Percentiles rank a stretch among this genome's conserved stretches.
Conservation (phyloP, 1,140 invertebrate species). For the Cherax quadricarinatus region DNA sequence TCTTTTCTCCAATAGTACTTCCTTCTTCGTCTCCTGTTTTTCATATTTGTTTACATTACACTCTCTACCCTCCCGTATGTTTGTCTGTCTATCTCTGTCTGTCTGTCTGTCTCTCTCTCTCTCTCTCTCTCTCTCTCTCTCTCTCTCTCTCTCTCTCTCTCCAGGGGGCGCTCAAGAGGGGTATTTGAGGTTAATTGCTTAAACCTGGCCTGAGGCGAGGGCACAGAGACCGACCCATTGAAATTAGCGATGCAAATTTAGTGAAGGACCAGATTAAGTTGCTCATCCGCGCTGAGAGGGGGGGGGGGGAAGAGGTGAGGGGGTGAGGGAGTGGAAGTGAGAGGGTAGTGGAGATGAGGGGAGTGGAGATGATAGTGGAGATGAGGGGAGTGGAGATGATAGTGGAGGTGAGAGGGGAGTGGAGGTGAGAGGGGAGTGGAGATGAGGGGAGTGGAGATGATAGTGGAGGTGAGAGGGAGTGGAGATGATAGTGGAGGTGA, state of each 20-base stretch:
- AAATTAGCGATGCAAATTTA: slow-evolving; percentile 65
- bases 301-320: not conserved
- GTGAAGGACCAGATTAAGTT: slow-evolving; percentile 42
- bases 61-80: too few species aligned
- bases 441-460: not conserved
- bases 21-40: too few species aligned
- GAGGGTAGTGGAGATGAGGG: not conserved
- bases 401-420: not conserved
- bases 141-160: not conserved
- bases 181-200: slow-evolving; percentile 66
- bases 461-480: too few species aligned
- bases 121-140: slow-evolving; percentile 26
- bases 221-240: slow-evolving; percentile 39
- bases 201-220: slow-evolving; percentile 53
- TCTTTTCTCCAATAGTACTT: too few species aligned
- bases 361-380: not conserved
- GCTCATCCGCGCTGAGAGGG: slow-evolving; percentile 9
- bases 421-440: too few species aligned
- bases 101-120: not conserved
- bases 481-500: too few species aligned
- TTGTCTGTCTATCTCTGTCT: not conserved
- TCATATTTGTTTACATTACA: too few species aligned
- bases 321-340: not conserved
- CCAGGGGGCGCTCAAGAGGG: not conserved
- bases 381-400: not conserved